phyloP scores from a whole-genome alignment of 2,797 vertebrate species.

The Lacerta bilineata region DNA sequence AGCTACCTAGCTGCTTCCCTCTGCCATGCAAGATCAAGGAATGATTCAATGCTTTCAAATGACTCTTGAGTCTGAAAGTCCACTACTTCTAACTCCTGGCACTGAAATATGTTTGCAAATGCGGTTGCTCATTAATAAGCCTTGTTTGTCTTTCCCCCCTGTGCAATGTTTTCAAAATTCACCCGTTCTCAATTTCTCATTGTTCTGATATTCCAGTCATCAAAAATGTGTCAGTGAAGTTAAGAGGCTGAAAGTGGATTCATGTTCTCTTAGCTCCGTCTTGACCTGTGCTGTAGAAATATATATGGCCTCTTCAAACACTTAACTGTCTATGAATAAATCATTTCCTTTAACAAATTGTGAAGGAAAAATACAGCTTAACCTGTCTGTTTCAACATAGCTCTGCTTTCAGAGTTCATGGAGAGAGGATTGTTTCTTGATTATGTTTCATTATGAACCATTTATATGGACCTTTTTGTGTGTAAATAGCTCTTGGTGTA shows the following conservation, averaged over 20 bases:
- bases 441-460: not conserved
- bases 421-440: not conserved
- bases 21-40: constrained; percentile 18
- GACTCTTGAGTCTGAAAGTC: constrained; percentile 27
- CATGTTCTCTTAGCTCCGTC: not conserved
- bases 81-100: constrained; percentile 35
- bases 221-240: constrained; percentile 20
- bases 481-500: not conserved
- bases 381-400: constrained; percentile 3
- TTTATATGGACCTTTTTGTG: not conserved
- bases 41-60: constrained; percentile 54
- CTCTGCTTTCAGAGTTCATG: constrained; percentile 35
- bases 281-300: constrained; percentile 33
- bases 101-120: constrained; percentile 32
- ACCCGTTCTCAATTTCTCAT: constrained; percentile 37
- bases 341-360: constrained; percentile 37
- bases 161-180: not conserved
- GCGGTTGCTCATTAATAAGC: constrained; percentile 24
- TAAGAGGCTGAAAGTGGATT: constrained; percentile 14
- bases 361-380: constrained; percentile 37
- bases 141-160: constrained; percentile 33
- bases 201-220: constrained; percentile 17
- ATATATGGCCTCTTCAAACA: not conserved
- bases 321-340: constrained; percentile 33
- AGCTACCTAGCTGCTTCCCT: constrained; percentile 28